Evolutionary conservation across 2,888 invertebrate genomes (phyloP).

Genomic region (Sesamia inferens): DNA sequence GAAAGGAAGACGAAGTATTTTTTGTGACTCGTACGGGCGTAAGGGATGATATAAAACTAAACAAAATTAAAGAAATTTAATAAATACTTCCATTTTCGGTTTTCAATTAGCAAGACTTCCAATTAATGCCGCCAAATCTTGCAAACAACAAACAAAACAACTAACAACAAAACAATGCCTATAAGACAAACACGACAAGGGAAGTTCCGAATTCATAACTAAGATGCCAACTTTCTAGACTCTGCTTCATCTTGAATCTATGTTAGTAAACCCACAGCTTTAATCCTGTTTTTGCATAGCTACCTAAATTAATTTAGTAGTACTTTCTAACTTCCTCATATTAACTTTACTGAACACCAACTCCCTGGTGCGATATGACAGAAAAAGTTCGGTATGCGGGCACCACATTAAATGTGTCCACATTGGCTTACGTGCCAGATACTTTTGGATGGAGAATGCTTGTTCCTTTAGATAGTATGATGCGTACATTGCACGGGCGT

Average conservation of each 20-base stretch:
- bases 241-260: slow-evolving; percentile 31
- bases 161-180: slow-evolving; percentile 23
- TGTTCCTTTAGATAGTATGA: slow-evolving; percentile 48
- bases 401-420: slow-evolving; percentile 27
- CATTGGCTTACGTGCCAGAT: slow-evolving; percentile 43
- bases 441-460: slow-evolving; percentile 50
- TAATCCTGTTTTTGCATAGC: slow-evolving; percentile 13
- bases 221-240: slow-evolving; percentile 23
- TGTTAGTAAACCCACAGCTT: slow-evolving; percentile 26
- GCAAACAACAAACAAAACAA: neutral
- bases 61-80: neutral
- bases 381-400: slow-evolving; percentile 62
- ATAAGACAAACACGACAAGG: slow-evolving; percentile 37
- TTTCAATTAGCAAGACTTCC: neutral
- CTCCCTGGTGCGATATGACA: slow-evolving; percentile 41
- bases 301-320: slow-evolving; percentile 45
- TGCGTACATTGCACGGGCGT: slow-evolving; percentile 16
- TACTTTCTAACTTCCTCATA: slow-evolving; percentile 50
- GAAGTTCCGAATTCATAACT: slow-evolving; percentile 37
- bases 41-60: too few relatives aligned
- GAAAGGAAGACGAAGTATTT: too few relatives aligned
- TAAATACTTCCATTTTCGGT: neutral
- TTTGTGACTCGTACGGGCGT: too few relatives aligned
- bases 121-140: neutral
- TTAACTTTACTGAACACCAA: slow-evolving; percentile 56